Evolutionary conservation across 2,888 invertebrate species (phyloP), one percentile per base, ranked within the genome.

Genomic region (Bugula neritina): DNA sequence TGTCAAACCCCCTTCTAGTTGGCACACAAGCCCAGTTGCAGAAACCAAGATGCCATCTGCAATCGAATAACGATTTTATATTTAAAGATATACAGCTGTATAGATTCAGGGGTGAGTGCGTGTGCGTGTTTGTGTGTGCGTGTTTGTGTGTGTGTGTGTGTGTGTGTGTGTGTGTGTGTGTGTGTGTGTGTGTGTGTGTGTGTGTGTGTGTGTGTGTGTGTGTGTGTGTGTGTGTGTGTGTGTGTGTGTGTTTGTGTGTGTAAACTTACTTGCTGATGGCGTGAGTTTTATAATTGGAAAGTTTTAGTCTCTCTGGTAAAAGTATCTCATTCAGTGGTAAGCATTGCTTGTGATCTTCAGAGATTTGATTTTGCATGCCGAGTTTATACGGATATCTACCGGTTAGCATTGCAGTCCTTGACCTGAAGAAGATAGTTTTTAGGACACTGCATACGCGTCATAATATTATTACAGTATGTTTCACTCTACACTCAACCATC

Each of bases 31-130:
- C 63, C 63, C 63, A 63, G 63, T 63, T 63, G 27, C 63, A 63
- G 63, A 63, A 63, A 3, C 63, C 63, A 13, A 63, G 31, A 31
- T 63, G 63, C 63, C 63, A 63, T 63, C 63, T 63, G n/a, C 34
- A 25, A 63, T 5, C 10, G 57, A 5, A 5, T 23, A 57, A 57
- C 23, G n/a, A n/a, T n/a, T n/a, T n/a, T n/a, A n/a, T n/a, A n/a
- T n/a, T n/a, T n/a, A n/a, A n/a, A n/a, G n/a, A n/a, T n/a, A n/a
- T n/a, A n/a, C n/a, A n/a, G n/a, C n/a, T n/a, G n/a, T n/a, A n/a
- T n/a, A n/a, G n/a, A n/a, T n/a, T n/a, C n/a, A n/a, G n/a, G n/a
- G n/a, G n/a, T n/a, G n/a, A n/a, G n/a, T n/a, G n/a, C n/a, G n/a
- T n/a, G n/a, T n/a, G n/a, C n/a, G n/a, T n/a, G n/a, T n/a, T n/a